phyloP scores from a whole-genome alignment of 2,797 vertebrate species.

The Xiphorhynchus erythropygius region DNA sequence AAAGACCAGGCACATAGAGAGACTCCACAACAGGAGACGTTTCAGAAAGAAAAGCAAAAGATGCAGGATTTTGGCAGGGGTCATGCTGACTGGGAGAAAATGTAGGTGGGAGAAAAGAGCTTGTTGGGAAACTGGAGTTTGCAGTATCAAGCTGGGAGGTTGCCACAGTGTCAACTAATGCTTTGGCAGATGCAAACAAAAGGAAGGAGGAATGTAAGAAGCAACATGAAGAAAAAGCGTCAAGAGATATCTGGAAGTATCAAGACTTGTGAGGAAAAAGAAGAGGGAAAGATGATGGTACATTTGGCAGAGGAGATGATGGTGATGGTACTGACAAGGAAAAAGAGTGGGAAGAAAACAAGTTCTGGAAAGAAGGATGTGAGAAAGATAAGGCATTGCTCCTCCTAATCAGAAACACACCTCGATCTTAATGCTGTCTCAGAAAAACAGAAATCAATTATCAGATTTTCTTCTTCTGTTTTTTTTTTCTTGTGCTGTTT shows the following conservation, averaged over 20 bases:
- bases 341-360: background rate
- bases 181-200: slow-evolving; percentile 41
- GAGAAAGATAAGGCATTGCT: background rate
- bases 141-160: slow-evolving; percentile 45
- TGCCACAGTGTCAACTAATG: slow-evolving; percentile 52
- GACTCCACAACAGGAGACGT: background rate
- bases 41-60: slow-evolving; percentile 7
- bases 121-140: slow-evolving; percentile 27
- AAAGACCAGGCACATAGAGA: background rate
- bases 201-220: background rate
- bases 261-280: background rate
- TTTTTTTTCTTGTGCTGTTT: background rate
- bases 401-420: background rate
- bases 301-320: background rate
- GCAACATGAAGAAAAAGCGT: background rate
- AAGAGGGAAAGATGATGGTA: background rate
- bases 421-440: background rate
- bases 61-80: background rate
- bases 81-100: background rate
- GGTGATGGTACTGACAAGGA: background rate
- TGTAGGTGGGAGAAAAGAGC: background rate
- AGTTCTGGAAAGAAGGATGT: background rate
- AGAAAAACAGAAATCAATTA: background rate
- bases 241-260: slow-evolving; percentile 2
- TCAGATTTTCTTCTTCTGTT: background rate